phyloP scores from a whole-genome alignment of 2,888 invertebrate genomes.

The Hypolimnas misippus region DNA sequence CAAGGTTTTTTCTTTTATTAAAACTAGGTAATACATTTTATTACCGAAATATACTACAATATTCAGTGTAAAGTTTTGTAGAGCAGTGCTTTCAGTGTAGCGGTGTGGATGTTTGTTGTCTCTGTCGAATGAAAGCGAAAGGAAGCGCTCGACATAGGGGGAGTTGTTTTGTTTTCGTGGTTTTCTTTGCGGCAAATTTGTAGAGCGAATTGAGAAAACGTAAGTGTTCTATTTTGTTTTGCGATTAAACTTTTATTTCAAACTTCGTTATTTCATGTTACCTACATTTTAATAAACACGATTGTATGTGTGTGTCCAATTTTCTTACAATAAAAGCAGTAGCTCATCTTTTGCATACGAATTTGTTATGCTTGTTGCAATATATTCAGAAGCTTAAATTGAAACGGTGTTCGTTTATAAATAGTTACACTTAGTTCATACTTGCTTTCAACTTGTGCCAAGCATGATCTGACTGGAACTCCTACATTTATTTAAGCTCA shows the following conservation, averaged over 20 bases:
- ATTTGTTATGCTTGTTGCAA: not conserved
- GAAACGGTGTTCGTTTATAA: slow-evolving; percentile 68
- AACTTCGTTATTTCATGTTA: not conserved
- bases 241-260: slow-evolving; percentile 21
- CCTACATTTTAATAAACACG: not conserved
- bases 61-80: slow-evolving; percentile 68
- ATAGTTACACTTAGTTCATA: slow-evolving; percentile 68
- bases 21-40: slow-evolving; percentile 36
- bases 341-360: not conserved
- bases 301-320: not conserved
- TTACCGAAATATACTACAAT: slow-evolving; percentile 33
- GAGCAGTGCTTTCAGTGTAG: slow-evolving; percentile 78
- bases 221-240: slow-evolving; percentile 61
- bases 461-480: slow-evolving; percentile 47
- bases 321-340: not conserved
- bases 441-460: slow-evolving; percentile 63
- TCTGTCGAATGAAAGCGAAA: slow-evolving; percentile 76
- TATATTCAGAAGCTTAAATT: slow-evolving; percentile 60
- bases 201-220: slow-evolving; percentile 70
- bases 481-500: slow-evolving; percentile 35
- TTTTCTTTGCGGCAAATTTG: slow-evolving; percentile 66
- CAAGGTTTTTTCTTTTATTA: slow-evolving; percentile 48
- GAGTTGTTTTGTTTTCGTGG: slow-evolving; percentile 74
- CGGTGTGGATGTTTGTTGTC: slow-evolving; percentile 69
- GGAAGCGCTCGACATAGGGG: slow-evolving; percentile 64